phyloP scores from a whole-genome alignment of 2,797 vertebrate species.

The Clarias pachynema region DNA sequence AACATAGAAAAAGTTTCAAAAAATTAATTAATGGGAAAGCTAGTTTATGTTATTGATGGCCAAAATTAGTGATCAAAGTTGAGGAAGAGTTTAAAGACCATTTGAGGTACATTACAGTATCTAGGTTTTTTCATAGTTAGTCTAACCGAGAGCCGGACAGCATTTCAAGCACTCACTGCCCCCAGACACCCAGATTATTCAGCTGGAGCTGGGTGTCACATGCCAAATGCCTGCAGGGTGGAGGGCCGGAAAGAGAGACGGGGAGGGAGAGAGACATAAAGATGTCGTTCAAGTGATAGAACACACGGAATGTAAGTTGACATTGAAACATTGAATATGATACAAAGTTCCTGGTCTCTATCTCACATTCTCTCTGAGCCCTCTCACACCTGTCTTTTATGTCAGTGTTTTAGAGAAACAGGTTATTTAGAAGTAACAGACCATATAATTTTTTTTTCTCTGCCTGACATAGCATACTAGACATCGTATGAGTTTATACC shows the following conservation, averaged over 20 bases:
- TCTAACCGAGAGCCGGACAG: constrained; percentile 31
- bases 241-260: constrained; percentile 16
- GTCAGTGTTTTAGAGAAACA: neutral
- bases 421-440: neutral
- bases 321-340: neutral
- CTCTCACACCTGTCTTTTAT: neutral
- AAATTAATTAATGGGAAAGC: neutral
- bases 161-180: constrained; percentile 31
- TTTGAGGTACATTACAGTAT: neutral
- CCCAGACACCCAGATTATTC: constrained; percentile 32
- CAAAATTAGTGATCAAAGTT: neutral
- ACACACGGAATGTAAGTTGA: neutral
- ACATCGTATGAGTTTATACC: neutral
- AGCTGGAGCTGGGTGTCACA: constrained; percentile 45
- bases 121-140: constrained; percentile 15
- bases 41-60: neutral
- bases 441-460: neutral
- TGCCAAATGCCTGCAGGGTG: constrained; percentile 33
- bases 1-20: neutral
- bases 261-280: neutral
- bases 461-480: neutral
- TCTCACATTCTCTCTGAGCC: neutral
- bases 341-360: neutral
- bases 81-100: neutral
- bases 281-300: neutral